Conservation (phyloP, 53 echinoderm and acorn worm species). For the Paelopatides confundens region DNA sequence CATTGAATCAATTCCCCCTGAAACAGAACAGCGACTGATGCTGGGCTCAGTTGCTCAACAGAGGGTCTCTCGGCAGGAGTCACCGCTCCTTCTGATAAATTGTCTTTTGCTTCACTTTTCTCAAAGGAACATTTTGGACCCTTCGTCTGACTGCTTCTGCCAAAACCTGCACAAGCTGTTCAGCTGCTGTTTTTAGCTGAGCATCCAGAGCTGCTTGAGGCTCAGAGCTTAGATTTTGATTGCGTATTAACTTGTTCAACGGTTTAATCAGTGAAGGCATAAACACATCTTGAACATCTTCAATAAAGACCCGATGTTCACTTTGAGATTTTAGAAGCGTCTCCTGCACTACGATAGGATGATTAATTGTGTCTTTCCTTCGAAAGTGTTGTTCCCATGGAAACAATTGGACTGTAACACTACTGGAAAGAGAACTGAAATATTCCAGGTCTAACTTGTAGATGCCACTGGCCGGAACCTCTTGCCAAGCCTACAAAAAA, state of each 20-base stretch:
- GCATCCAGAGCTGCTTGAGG: neutral
- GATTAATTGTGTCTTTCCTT: neutral
- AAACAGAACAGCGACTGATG: conserved; percentile 87
- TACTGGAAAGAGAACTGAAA: neutral
- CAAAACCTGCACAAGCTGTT: conserved; percentile 69
- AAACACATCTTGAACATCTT: neutral
- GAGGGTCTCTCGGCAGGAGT: neutral
- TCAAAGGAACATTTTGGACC: conserved; percentile 74
- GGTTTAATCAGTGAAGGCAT: neutral
- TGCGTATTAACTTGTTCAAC: neutral
- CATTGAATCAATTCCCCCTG: conserved; percentile 95
- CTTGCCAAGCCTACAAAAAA: conserved; percentile 59
- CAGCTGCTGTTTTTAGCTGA: conserved; percentile 56
- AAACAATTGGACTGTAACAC: conserved; percentile 54
- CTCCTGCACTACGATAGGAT: neutral
- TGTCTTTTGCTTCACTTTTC: neutral
- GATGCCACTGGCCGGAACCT: conserved; percentile 87
- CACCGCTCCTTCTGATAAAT: neutral
- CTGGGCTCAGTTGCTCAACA: neutral
- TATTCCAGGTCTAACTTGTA: conserved; percentile 56
- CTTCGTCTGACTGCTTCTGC: conserved; percentile 72
- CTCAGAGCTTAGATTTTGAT: neutral
- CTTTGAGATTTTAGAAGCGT: neutral
- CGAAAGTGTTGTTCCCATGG: conserved; percentile 70
- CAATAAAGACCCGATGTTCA: neutral